Percentiles rank a stretch among this genome's conserved stretches.
phyloP scores from a whole-genome alignment of 2,113 vertebrate species.

The Poeciliopsis turrubarensis region DNA sequence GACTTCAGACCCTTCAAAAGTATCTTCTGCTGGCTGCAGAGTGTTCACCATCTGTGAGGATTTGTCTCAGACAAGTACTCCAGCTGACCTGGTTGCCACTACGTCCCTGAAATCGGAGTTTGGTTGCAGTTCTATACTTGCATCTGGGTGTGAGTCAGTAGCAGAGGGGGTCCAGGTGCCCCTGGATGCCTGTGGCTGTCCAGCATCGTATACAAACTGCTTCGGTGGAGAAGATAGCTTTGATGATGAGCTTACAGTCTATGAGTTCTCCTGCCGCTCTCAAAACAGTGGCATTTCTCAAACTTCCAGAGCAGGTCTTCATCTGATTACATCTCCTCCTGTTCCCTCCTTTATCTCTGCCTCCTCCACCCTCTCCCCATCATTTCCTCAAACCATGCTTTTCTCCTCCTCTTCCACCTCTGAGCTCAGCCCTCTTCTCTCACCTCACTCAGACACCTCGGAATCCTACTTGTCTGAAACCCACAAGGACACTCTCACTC shows the following conservation, averaged over 20 bases:
- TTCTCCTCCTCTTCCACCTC: conserved; percentile 67
- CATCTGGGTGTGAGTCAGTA: conserved; percentile 69
- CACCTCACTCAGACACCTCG: conserved; percentile 59
- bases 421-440: conserved; percentile 80
- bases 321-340: conserved; percentile 61
- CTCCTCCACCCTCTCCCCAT: conserved; percentile 78
- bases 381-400: conserved; percentile 65
- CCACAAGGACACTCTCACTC: conserved; percentile 77
- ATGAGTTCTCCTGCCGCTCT: conserved; percentile 71
- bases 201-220: conserved; percentile 86
- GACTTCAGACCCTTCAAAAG: conserved; percentile 27
- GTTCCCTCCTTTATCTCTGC: conserved; percentile 65
- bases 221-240: conserved; percentile 80
- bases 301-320: conserved; percentile 45
- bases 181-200: conserved; percentile 85
- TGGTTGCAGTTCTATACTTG: conserved; percentile 63
- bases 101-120: conserved; percentile 61
- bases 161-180: conserved; percentile 71
- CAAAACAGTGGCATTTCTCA: conserved; percentile 45
- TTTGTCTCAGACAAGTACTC: conserved; percentile 47
- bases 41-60: conserved; percentile 69
- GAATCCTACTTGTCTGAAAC: conserved; percentile 57
- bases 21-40: conserved; percentile 53
- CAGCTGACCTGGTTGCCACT: conserved; percentile 15
- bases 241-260: conserved; percentile 78